Conservation (phyloP, 2,888 invertebrate species). For the Campoplex capitator region DNA sequence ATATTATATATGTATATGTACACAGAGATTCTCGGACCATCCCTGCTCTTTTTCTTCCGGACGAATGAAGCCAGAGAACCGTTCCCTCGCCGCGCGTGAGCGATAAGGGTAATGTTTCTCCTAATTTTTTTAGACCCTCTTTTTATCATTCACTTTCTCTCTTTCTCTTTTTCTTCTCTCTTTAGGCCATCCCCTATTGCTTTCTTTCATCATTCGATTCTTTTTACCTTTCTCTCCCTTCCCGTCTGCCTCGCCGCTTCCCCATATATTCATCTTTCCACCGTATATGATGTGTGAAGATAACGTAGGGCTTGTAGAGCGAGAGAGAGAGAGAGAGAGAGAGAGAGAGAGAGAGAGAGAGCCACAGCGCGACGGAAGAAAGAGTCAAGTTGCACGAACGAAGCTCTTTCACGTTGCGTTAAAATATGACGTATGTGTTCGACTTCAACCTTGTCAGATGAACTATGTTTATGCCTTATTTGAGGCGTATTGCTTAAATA, state of each 20-base stretch:
- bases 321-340: no score
- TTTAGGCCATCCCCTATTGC: slow-evolving; percentile 32
- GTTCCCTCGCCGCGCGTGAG: slow-evolving; percentile 41
- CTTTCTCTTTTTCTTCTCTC: slow-evolving; percentile 40
- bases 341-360: background rate
- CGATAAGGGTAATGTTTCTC: slow-evolving; percentile 78
- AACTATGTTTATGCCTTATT: slow-evolving; percentile 26
- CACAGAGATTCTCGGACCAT: slow-evolving; percentile 17
- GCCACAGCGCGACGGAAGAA: background rate
- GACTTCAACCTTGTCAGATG: background rate
- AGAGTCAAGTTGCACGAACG: slow-evolving; percentile 2
- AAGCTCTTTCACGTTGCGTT: slow-evolving; percentile 15
- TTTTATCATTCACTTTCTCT: slow-evolving; percentile 40
- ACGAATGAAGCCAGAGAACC: slow-evolving; percentile 62
- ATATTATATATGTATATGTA: background rate
- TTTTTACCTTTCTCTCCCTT: slow-evolving; percentile 17
- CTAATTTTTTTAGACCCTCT: slow-evolving; percentile 77
- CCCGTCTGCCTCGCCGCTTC: background rate
- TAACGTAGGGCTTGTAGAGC: slow-evolving; percentile 71
- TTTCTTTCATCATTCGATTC: slow-evolving; percentile 59
- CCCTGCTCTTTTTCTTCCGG: slow-evolving; percentile 60
- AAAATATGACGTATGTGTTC: slow-evolving; percentile 59
- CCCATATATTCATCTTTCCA: slow-evolving; percentile 29
- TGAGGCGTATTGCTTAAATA: background rate
- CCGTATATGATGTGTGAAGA: slow-evolving; percentile 77